Evolutionary conservation across 2,113 vertebrate genomes (phyloP).

Genomic region (Lathamus discolor): DNA sequence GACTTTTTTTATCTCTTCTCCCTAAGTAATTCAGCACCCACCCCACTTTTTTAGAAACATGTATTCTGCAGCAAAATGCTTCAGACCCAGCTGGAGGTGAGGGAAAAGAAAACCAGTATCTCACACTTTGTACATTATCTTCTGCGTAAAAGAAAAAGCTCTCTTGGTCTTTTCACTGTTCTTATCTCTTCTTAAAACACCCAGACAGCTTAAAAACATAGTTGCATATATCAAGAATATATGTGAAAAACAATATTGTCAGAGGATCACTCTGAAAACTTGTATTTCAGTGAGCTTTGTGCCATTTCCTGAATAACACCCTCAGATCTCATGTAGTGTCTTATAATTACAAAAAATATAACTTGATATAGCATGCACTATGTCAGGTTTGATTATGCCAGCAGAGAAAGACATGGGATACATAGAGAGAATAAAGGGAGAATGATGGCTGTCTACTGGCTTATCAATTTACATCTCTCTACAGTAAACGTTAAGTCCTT

Average conservation of each 20-base stretch:
- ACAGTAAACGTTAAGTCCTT: conserved; percentile 29
- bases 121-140: neutral
- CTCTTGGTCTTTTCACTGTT: neutral
- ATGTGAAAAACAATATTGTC: conserved; percentile 16
- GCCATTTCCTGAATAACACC: conserved; percentile 27
- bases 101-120: neutral
- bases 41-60: neutral
- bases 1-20: neutral
- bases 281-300: conserved; percentile 31
- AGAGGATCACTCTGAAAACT: conserved; percentile 37
- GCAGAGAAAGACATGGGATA: conserved; percentile 11
- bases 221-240: neutral
- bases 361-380: neutral
- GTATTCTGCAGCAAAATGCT: neutral
- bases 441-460: conserved; percentile 28
- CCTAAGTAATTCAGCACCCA: neutral
- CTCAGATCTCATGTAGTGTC: neutral
- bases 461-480: conserved; percentile 65
- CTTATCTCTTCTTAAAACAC: conserved; percentile 1
- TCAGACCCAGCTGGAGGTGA: neutral
- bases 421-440: conserved; percentile 29
- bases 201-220: conserved; percentile 30
- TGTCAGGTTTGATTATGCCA: conserved; percentile 28
- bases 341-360: conserved; percentile 24
- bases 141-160: neutral